These are phyloP conservation scores for Brachystomella parvula DNA, from an alignment of 1,140 invertebrate species.

Conservation along the genomic window DNA sequence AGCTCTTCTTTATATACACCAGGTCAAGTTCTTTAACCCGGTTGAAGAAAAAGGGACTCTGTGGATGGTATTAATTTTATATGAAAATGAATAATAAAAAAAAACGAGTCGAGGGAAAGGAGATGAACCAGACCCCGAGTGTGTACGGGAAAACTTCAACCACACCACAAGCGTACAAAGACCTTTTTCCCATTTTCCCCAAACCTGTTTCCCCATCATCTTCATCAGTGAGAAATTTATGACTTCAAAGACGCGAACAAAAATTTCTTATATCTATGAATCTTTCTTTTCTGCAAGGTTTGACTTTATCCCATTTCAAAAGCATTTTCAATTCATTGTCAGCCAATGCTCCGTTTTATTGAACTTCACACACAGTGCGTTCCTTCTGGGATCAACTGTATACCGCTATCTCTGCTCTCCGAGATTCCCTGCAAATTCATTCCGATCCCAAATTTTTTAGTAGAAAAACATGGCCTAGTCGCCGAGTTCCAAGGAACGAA, in stretches of 20 bases:
- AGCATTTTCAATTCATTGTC: no score
- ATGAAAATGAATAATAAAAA: constrained; percentile 6
- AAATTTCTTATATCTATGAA: no score
- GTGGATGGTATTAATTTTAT: constrained; percentile 1
- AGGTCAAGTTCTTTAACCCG: constrained; percentile 38
- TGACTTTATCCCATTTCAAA: no score
- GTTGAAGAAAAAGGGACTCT: constrained; percentile 37
- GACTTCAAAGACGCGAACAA: neutral
- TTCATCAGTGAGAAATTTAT: neutral
- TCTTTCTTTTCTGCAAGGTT: no score
- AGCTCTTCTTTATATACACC: constrained; percentile 38
- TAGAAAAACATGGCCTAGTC: no score
- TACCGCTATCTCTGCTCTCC: no score
- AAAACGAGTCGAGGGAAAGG: neutral
- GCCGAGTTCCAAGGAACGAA: no score
- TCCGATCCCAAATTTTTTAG: no score
- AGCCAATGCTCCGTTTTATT: no score
- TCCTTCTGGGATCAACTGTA: no score
- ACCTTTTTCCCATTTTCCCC: constrained; percentile 1
- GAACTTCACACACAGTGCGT: no score
- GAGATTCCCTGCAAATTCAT: no score
- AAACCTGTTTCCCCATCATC: neutral
- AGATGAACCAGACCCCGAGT: neutral
- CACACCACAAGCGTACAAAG: neutral
- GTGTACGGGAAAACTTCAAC: neutral